Percentiles rank a stretch among this genome's conserved stretches.
Conservation (phyloP, 2,888 invertebrate genomes). For the Lasioglossum lativentre region DNA sequence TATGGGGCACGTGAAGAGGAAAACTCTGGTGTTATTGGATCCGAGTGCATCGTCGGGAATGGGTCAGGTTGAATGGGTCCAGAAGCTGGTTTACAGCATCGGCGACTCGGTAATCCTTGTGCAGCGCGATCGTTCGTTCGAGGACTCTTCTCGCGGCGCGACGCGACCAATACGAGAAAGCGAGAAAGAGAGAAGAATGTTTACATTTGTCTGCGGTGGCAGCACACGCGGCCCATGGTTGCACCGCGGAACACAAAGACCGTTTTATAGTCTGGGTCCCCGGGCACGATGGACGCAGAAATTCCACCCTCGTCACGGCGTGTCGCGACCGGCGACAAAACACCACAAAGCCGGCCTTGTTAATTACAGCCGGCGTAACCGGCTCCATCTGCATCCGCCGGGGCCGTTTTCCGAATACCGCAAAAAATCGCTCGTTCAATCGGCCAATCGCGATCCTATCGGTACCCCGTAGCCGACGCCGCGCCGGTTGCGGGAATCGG, state of each 20-base stretch:
- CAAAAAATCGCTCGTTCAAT: conserved; percentile 53
- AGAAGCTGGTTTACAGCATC: conserved; percentile 46
- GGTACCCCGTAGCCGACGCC: conserved; percentile 10
- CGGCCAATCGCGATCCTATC: conserved; percentile 64
- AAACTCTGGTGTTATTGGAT: conserved; percentile 26
- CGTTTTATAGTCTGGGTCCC: conserved; percentile 82
- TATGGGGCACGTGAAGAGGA: neutral
- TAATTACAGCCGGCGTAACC: conserved; percentile 79
- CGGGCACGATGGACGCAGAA: conserved; percentile 70
- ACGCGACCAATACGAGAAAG: neutral
- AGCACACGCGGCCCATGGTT: conserved; percentile 44
- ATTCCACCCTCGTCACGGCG: conserved; percentile 79
- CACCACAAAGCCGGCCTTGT: conserved; percentile 82
- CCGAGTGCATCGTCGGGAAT: neutral
- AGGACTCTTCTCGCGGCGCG: conserved; percentile 68
- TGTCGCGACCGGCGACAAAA: conserved; percentile 82
- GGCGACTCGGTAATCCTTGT: conserved; percentile 63
- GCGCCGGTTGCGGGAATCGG: conserved; percentile 18
- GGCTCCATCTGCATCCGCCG: conserved; percentile 71
- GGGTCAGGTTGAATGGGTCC: conserved; percentile 16
- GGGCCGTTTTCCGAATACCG: conserved; percentile 62
- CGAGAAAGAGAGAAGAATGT: conserved; percentile 71
- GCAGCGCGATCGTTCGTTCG: conserved; percentile 65
- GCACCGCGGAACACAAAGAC: conserved; percentile 78
- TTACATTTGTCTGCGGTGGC: conserved; percentile 82